Evolutionary conservation across 2,797 vertebrate genomes (phyloP).

Genomic region (Takifugu ocellatus): DNA sequence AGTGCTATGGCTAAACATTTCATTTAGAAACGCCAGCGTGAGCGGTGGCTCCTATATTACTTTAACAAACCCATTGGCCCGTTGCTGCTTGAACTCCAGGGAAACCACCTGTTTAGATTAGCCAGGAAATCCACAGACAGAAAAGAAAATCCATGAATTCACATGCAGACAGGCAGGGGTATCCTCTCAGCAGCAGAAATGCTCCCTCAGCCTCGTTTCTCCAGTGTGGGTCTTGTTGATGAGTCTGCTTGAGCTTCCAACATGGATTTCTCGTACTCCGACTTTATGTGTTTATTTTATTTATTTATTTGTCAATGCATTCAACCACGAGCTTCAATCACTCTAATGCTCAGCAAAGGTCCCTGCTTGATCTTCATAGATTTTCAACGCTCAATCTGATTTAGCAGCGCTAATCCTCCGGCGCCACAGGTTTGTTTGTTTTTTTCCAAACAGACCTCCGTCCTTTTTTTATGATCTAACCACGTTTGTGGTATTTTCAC

Average conservation of each 20-base stretch:
- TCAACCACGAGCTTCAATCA: slow-evolving; percentile 5
- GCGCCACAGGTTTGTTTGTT: slow-evolving; percentile 1
- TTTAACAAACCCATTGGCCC: slow-evolving; percentile 42
- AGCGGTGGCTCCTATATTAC: slow-evolving; percentile 13
- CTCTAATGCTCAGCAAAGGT: slow-evolving; percentile 10
- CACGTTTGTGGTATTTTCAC: slow-evolving; percentile 10
- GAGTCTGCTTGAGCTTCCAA: slow-evolving; percentile 24
- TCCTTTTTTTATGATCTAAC: slow-evolving; percentile 1
- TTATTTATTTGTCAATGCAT: slow-evolving; percentile 1
- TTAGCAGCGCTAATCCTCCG: slow-evolving; percentile 3
- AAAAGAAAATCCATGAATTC: slow-evolving; percentile 32
- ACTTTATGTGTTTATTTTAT: slow-evolving; percentile 30
- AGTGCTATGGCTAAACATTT: slow-evolving; percentile 6
- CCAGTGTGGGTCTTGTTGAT: background rate
- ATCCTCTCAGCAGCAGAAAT: slow-evolving; percentile 47
- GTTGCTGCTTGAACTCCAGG: slow-evolving; percentile 33
- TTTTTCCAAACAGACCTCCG: slow-evolving; percentile 6
- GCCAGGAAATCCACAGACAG: slow-evolving; percentile 25
- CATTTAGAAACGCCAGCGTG: slow-evolving; percentile 31
- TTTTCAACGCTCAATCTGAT: slow-evolving; percentile 10
- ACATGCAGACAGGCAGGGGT: slow-evolving; percentile 41
- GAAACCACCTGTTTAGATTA: slow-evolving; percentile 46
- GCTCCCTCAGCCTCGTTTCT: slow-evolving; percentile 7
- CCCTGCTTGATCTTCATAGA: background rate
- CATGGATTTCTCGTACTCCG: slow-evolving; percentile 29